Conservation (phyloP, 2,888 invertebrate genomes). For the Xestobium rufovillosum region DNA sequence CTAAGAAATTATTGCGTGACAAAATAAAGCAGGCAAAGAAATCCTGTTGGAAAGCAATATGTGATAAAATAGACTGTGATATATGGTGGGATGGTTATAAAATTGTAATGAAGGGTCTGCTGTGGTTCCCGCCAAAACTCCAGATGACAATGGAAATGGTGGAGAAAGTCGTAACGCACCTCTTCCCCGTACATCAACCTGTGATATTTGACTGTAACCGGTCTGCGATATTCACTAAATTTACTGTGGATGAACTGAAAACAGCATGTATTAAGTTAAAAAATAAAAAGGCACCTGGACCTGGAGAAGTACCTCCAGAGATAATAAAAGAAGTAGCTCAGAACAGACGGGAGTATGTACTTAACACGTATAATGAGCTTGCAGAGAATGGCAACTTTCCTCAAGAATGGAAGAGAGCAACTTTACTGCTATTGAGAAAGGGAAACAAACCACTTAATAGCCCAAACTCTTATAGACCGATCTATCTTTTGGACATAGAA, state of each 20-base stretch:
- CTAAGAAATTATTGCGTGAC: constrained; percentile 10
- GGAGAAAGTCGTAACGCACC: constrained; percentile 9
- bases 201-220: constrained; percentile 6
- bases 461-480: constrained; percentile 13
- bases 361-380: constrained; percentile 12
- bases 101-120: constrained; percentile 13
- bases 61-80: constrained; percentile 11
- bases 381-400: constrained; percentile 2
- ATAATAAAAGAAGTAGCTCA: constrained; percentile 4
- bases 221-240: constrained; percentile 7
- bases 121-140: constrained; percentile 12
- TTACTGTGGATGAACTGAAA: constrained; percentile 9
- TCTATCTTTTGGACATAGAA: no score
- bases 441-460: constrained; percentile 4
- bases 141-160: constrained; percentile 8
- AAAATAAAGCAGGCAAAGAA: constrained; percentile 11
- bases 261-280: background rate
- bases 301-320: constrained; percentile 11
- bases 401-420: constrained; percentile 10
- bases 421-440: constrained; percentile 11
- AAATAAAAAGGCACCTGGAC: constrained; percentile 11
- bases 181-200: constrained; percentile 13
- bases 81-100: constrained; percentile 18
- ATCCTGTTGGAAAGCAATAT: constrained; percentile 14
- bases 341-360: background rate